Evolutionary conservation across 2,888 invertebrate species (phyloP).

Genomic region (Tethea ocularis): DNA sequence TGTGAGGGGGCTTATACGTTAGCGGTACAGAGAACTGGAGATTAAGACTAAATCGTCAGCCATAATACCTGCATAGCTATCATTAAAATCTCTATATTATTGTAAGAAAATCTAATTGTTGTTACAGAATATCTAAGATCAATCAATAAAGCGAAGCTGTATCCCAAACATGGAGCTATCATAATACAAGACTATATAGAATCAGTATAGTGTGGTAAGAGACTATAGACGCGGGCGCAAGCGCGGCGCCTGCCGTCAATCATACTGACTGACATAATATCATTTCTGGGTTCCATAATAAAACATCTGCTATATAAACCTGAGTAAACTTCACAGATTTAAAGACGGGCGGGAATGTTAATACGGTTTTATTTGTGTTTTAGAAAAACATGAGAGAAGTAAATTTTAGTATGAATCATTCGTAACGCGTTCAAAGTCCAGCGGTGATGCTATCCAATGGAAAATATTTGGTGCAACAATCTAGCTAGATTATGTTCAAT

Average conservation of each 20-base stretch:
- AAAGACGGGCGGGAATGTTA: slow-evolving; percentile 33
- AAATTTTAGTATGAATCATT: slow-evolving; percentile 12
- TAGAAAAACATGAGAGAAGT: slow-evolving; percentile 36
- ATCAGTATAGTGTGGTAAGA: slow-evolving; percentile 21
- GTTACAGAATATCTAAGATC: no score
- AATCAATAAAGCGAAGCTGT: no score
- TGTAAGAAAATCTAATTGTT: neutral
- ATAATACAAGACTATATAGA: slow-evolving; percentile 38
- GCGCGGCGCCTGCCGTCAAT: slow-evolving; percentile 68
- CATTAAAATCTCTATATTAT: no score
- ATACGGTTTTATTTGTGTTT: slow-evolving; percentile 34
- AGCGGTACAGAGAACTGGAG: neutral
- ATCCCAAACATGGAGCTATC: slow-evolving; percentile 9
- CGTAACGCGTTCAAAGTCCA: slow-evolving; percentile 7
- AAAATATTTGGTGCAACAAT: slow-evolving; percentile 5
- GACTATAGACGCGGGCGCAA: slow-evolving; percentile 23
- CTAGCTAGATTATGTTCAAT: neutral
- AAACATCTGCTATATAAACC: slow-evolving; percentile 46
- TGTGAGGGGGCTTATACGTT: neutral
- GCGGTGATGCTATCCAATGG: slow-evolving; percentile 7
- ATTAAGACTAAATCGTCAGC: neutral
- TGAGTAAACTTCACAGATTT: slow-evolving; percentile 38
- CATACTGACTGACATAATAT: slow-evolving; percentile 62
- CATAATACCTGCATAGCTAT: neutral
- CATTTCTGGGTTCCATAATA: slow-evolving; percentile 56